Conservation (phyloP, 2,113 vertebrate genomes). For the Agelaius phoeniceus region DNA sequence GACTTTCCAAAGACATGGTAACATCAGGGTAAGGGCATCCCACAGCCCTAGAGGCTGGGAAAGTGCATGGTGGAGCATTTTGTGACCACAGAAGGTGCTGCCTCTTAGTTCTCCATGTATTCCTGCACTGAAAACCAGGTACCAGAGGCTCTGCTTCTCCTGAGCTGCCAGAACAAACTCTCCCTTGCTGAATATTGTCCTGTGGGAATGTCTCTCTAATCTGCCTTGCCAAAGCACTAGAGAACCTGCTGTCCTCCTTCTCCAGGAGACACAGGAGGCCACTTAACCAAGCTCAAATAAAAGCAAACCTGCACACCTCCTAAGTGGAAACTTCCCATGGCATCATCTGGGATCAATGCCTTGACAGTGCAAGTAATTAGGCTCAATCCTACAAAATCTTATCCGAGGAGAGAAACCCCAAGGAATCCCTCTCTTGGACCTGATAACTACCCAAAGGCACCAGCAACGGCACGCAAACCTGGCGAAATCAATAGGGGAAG, state of each 20-base stretch:
- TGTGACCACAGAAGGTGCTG: not conserved
- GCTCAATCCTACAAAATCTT: not conserved
- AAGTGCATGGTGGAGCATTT: rapidly evolving
- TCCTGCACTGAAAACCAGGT: not conserved
- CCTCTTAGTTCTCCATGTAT: not conserved
- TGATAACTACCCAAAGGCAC: not conserved
- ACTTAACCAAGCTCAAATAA: not conserved
- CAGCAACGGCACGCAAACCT: not conserved
- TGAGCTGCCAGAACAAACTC: not conserved
- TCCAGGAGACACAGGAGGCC: not conserved
- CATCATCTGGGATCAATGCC: not conserved
- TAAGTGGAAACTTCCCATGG: not conserved
- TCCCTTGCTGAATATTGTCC: rapidly evolving
- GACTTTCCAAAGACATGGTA: not conserved
- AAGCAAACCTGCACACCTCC: not conserved
- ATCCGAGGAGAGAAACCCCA: not conserved
- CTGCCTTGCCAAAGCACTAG: not conserved
- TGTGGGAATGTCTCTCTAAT: not conserved
- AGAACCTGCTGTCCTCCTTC: not conserved
- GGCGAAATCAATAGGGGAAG: not conserved
- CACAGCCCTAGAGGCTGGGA: not conserved
- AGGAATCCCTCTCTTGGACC: conserved; percentile 21
- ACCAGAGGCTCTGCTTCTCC: not conserved
- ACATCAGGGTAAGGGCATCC: not conserved
- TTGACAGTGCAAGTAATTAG: not conserved